phyloP scores from a whole-genome alignment of 2,888 invertebrate genomes.

The Metalampra italica region DNA sequence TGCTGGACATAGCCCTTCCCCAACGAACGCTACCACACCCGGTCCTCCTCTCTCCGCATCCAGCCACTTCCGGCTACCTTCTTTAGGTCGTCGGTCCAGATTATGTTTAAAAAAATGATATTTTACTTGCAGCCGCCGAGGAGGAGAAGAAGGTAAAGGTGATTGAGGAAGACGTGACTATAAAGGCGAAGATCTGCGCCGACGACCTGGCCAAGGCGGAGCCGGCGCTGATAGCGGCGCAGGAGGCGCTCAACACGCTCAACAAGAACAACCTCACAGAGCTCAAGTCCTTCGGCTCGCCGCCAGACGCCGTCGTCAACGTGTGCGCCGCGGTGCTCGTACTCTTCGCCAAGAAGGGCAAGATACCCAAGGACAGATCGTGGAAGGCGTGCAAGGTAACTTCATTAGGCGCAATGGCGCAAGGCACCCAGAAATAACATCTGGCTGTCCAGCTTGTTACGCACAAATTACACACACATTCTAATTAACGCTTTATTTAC shows the following conservation, averaged over 20 bases:
- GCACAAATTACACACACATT: too few relatives aligned
- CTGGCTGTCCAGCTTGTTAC: too few relatives aligned
- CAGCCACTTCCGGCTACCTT: too few relatives aligned
- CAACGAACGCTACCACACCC: too few relatives aligned
- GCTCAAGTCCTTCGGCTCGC: conserved; percentile 94
- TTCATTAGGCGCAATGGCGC: conserved; percentile 3
- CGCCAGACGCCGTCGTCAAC: conserved; percentile 91
- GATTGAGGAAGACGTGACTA: conserved; percentile 92
- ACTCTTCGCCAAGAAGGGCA: conserved; percentile 88
- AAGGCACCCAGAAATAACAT: background rate
- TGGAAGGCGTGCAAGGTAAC: conserved; percentile 94
- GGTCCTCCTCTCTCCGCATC: too few relatives aligned
- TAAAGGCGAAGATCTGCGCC: conserved; percentile 91
- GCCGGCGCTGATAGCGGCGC: conserved; percentile 92
- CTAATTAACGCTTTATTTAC: conserved; percentile 21
- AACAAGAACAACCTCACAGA: conserved; percentile 97
- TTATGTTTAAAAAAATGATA: too few relatives aligned
- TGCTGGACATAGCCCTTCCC: too few relatives aligned
- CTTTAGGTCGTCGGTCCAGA: too few relatives aligned
- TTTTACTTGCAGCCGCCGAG: conserved; percentile 79
- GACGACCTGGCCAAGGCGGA: conserved; percentile 94
- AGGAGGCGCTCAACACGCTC: conserved; percentile 93
- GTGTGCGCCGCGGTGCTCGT: conserved; percentile 93
- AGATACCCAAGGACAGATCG: conserved; percentile 92
- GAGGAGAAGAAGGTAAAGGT: conserved; percentile 94